A percentile compares a stretch with the other conserved stretches of the same genome.
phyloP scores from a whole-genome alignment of 1,140 invertebrate genomes.

The Lineus longissimus region DNA sequence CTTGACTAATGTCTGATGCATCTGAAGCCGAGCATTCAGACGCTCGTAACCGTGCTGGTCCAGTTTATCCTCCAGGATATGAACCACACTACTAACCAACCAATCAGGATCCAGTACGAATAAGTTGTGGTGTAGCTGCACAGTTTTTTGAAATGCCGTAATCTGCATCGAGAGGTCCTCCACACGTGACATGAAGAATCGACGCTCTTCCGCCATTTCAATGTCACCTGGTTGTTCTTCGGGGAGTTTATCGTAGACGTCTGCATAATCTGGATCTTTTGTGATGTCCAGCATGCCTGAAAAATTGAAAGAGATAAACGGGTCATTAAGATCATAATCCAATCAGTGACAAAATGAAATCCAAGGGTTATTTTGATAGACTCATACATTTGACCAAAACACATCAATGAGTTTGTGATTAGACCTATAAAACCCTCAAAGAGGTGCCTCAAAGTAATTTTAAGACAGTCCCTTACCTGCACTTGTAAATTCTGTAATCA shows the following conservation, averaged over 20 bases:
- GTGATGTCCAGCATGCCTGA: conserved; percentile 47
- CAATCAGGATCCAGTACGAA: conserved; percentile 46
- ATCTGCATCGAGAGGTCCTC: conserved; percentile 47
- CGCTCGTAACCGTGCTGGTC: conserved; percentile 45
- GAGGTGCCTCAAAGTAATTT: no score
- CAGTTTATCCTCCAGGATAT: conserved; percentile 38
- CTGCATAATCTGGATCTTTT: conserved; percentile 43
- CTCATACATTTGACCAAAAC: no score
- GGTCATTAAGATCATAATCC: neutral
- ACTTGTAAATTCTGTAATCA: conserved; percentile 47
- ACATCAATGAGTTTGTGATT: no score
- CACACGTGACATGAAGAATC: conserved; percentile 44
- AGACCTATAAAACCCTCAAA: no score
- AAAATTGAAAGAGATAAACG: conserved; percentile 9
- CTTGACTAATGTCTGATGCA: conserved; percentile 44
- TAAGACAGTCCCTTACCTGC: conserved; percentile 34
- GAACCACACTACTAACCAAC: conserved; percentile 40
- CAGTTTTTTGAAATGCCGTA: conserved; percentile 37
- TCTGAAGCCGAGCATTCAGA: conserved; percentile 45
- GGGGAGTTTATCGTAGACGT: conserved; percentile 36
- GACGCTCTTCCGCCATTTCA: conserved; percentile 38
- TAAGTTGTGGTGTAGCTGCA: conserved; percentile 39
- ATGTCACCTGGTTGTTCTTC: conserved; percentile 30
- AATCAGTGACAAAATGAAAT: neutral
- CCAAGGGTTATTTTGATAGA: no score